These are phyloP conservation scores for Megalopta genalis DNA, from an alignment of 1,140 invertebrate species.

Conservation along the genomic window DNA sequence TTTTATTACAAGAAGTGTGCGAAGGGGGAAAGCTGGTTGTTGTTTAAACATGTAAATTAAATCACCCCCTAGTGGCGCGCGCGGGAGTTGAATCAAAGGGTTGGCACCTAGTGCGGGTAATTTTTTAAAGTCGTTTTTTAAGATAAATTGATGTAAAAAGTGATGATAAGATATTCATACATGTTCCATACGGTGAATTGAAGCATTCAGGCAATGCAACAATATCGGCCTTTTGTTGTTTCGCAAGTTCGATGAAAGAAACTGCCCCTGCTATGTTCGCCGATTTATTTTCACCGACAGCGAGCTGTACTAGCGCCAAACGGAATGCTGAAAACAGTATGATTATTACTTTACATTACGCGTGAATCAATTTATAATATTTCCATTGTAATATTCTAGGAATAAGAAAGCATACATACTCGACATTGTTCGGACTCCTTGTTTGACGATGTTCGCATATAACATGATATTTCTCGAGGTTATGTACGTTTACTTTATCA, in stretches of 20 bases:
- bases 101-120: neutral
- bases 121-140: neutral
- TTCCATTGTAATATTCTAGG: neutral
- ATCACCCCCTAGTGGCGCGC: neutral
- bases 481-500: constrained; percentile 44
- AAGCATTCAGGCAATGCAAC: constrained; percentile 95
- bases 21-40: neutral
- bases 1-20: neutral
- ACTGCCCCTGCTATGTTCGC: constrained; percentile 88
- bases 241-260: constrained; percentile 87
- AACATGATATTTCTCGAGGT: constrained; percentile 62
- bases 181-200: constrained; percentile 95
- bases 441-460: constrained; percentile 33
- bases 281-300: constrained; percentile 86
- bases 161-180: constrained; percentile 75
- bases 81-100: neutral
- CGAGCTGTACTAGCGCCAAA: constrained; percentile 90
- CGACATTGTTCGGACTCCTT: constrained; percentile 63
- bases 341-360: neutral
- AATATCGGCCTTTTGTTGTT: constrained; percentile 87
- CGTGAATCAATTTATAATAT: neutral
- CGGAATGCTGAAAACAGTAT: constrained; percentile 74
- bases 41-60: neutral
- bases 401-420: constrained; percentile 57
- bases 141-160: neutral